These are phyloP conservation scores for Plebejus argus DNA, from an alignment of 2,888 invertebrate species.

Conservation along the genomic window DNA sequence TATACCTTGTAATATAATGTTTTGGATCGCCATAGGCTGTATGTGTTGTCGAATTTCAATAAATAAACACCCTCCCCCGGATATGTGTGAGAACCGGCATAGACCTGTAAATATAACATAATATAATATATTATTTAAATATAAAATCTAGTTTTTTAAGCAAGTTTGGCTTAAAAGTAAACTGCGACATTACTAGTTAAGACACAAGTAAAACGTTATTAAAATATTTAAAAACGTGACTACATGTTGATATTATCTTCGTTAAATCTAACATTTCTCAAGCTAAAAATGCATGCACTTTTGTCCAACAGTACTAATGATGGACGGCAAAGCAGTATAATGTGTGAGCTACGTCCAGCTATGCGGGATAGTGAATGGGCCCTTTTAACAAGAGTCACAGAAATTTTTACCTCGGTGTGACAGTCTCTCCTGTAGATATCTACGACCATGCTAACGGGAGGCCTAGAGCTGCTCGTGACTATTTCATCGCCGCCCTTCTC, in stretches of 20 bases:
- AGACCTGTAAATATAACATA: constrained; percentile 82
- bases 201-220: no score
- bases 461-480: constrained; percentile 53
- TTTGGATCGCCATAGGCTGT: constrained; percentile 99
- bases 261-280: no score
- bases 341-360: no score
- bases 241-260: no score
- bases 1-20: constrained; percentile 99
- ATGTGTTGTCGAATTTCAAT: constrained; percentile 99
- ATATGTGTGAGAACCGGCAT: constrained; percentile 98
- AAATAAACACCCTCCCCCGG: constrained; percentile 98
- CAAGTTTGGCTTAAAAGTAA: neutral
- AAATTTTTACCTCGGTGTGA: constrained; percentile 86
- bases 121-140: constrained; percentile 26
- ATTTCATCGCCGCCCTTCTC: constrained; percentile 57
- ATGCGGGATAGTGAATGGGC: no score
- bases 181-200: no score
- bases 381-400: neutral
- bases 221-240: no score
- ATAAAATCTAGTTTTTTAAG: neutral
- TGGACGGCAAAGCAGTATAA: no score
- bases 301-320: no score
- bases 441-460: constrained; percentile 91
- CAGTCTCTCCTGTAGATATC: constrained; percentile 98
- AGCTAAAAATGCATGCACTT: no score